phyloP scores from a whole-genome alignment of 2,797 vertebrate species.

The Leptoclinus maculatus region DNA sequence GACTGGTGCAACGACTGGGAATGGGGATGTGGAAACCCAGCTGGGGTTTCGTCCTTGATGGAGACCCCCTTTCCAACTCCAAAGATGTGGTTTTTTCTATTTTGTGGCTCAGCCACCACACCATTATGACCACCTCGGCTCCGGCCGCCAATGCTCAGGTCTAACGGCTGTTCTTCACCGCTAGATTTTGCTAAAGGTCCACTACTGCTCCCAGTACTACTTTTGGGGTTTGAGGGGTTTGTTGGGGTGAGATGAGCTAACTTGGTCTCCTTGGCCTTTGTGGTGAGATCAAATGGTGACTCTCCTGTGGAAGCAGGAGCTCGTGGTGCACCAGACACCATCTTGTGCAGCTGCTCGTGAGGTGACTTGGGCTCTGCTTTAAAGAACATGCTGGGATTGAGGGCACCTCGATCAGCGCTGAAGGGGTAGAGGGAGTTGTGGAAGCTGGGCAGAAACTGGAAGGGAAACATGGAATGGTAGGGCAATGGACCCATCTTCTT shows the following conservation, averaged over 20 bases:
- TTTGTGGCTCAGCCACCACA: constrained; percentile 81
- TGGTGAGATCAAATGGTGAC: constrained; percentile 98
- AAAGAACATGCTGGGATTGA: constrained; percentile 93
- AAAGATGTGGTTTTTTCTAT: constrained; percentile 92
- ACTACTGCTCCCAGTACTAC: constrained; percentile 65
- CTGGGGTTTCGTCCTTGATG: constrained; percentile 85
- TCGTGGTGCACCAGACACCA: constrained; percentile 82
- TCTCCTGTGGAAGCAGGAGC: constrained; percentile 85
- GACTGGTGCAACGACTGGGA: constrained; percentile 86
- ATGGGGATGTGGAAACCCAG: constrained; percentile 80
- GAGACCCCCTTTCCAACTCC: constrained; percentile 84
- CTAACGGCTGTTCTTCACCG: constrained; percentile 95
- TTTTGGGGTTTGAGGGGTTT: constrained; percentile 78
- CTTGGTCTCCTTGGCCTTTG: constrained; percentile 94
- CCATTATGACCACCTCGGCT: constrained; percentile 93
- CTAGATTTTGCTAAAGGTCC: constrained; percentile 72
- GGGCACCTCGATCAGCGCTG: constrained; percentile 85
- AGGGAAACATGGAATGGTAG: constrained; percentile 97
- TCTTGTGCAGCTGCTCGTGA: constrained; percentile 88
- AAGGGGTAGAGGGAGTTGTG: constrained; percentile 94
- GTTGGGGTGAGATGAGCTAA: constrained; percentile 81
- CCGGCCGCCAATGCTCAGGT: constrained; percentile 95
- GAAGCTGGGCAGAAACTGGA: constrained; percentile 96
- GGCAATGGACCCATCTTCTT: constrained; percentile 96
- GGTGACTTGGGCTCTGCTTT: constrained; percentile 97